Evolutionary conservation across 2,797 vertebrate species (phyloP), one percentile per base, ranked within the genome.

Genomic region (Selene dorsalis): DNA sequence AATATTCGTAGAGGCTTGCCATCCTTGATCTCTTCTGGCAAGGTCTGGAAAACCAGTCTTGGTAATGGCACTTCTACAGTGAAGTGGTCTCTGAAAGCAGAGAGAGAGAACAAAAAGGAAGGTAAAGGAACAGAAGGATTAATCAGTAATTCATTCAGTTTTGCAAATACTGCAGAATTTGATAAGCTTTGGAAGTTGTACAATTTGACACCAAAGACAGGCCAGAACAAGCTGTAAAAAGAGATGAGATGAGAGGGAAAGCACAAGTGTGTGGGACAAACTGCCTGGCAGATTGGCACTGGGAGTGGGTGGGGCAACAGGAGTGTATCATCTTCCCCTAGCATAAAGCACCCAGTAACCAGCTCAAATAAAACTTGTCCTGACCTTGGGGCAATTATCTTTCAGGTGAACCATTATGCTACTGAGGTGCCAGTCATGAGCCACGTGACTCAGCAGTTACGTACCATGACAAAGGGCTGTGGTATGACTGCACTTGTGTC

Each of bases 51-150:
- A 92, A 96, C 91, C 85, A 94, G 92, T 28, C 91, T 90, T 17
- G 98, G 98, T 90, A 99, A 96, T 62, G 96, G 98, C 84, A 99
- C 96, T 88, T 99, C 96, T 45, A 99, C 96, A 87, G 96, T 86
- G n/a, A 97, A 98, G 92, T 95, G 95, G 62, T 97, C 96, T 69
- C 98, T 99, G 87, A n/a, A 84, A 48, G 17, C 56, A 79, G 53
- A 39, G 32, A 61, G 60, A 84, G 18, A 84, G 18, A 75, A 45
- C 5, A 18, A 75, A 38, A 66, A 1, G 8, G 26, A 69, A 24
- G 7, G 13, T 48, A 38, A 64, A 48, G 63, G 3, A 75, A 66
- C 6, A 53, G 20, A 61, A 41, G 7, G 6, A 26, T 56, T 41
- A 4, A 24, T 66, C 9, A 58, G 41, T 68, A 57, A 83, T 67